phyloP scores from a whole-genome alignment of 2,888 invertebrate species.

The Nycteola revayana region DNA sequence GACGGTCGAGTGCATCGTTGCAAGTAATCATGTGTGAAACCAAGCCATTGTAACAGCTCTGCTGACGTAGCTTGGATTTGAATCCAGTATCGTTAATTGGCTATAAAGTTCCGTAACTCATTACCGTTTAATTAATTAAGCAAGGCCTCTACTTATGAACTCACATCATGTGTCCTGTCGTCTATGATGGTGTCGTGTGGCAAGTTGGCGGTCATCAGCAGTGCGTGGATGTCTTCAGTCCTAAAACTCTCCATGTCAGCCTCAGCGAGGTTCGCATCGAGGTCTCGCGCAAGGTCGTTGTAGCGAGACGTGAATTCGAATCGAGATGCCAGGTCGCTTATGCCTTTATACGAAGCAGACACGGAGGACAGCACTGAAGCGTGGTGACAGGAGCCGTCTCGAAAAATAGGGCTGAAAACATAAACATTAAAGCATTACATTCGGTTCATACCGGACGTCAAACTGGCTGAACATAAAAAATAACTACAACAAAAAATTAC shows the following conservation, averaged over 20 bases:
- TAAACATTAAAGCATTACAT: conserved; percentile 17
- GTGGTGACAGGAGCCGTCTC: conserved; percentile 91
- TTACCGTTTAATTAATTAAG: neutral
- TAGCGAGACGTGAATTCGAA: conserved; percentile 85
- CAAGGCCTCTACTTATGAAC: conserved; percentile 32
- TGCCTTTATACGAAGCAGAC: conserved; percentile 90
- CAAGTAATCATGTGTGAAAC: neutral
- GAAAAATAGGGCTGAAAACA: conserved; percentile 84
- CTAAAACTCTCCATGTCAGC: conserved; percentile 97
- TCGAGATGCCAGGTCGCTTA: conserved; percentile 80
- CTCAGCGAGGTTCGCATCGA: conserved; percentile 96
- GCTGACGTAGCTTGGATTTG: neutral
- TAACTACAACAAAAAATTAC: neutral
- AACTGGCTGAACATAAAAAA: neutral
- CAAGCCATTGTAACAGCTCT: neutral
- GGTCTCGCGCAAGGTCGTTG: conserved; percentile 92
- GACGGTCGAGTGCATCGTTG: too few species aligned
- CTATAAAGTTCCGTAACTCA: too few species aligned
- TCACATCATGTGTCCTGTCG: conserved; percentile 76
- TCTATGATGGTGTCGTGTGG: conserved; percentile 84
- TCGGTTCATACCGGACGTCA: neutral
- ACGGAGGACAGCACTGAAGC: conserved; percentile 91
- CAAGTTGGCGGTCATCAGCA: conserved; percentile 87
- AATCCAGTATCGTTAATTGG: neutral
- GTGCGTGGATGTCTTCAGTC: conserved; percentile 94